These are phyloP conservation scores for Podarcis raffonei DNA, from an alignment of 2,113 vertebrate genomes.

Conservation along the genomic window DNA sequence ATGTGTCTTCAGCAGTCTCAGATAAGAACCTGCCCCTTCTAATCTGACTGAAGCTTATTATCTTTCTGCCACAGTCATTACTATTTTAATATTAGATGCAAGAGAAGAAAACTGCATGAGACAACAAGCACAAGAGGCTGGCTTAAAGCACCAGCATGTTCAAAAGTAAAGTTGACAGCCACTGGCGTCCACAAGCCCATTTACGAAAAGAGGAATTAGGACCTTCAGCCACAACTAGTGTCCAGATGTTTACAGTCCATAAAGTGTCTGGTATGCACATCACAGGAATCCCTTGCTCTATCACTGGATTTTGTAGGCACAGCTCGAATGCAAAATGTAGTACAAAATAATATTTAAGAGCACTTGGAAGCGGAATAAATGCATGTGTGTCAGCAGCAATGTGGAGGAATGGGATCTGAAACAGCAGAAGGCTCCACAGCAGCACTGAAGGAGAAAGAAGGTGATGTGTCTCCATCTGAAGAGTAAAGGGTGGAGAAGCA, in stretches of 20 bases:
- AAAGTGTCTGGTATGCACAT: rapidly evolving
- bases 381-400: background rate
- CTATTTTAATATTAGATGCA: slow-evolving; percentile 83
- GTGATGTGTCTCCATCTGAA: background rate
- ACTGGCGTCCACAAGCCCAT: background rate
- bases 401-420: background rate
- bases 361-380: background rate
- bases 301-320: rapidly evolving
- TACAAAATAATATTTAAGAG: background rate
- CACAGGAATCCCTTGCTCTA: background rate
- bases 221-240: background rate
- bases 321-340: rapidly evolving
- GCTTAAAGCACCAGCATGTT: slow-evolving; percentile 19
- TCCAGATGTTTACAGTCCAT: background rate
- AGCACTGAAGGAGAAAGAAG: too few relatives aligned
- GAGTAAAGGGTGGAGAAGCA: background rate
- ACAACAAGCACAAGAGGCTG: slow-evolving; percentile 70
- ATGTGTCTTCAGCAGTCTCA: slow-evolving; percentile 77
- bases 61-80: slow-evolving; percentile 85
- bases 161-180: slow-evolving; percentile 1
- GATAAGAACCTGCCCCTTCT: slow-evolving; percentile 85
- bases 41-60: slow-evolving; percentile 85
- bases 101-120: slow-evolving; percentile 64
- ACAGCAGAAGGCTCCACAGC: background rate
- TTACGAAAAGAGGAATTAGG: slow-evolving; percentile 3